Evolutionary conservation across 2,888 invertebrate species (phyloP), one percentile per base, ranked within the genome.

Genomic region (Spodoptera littoralis): DNA sequence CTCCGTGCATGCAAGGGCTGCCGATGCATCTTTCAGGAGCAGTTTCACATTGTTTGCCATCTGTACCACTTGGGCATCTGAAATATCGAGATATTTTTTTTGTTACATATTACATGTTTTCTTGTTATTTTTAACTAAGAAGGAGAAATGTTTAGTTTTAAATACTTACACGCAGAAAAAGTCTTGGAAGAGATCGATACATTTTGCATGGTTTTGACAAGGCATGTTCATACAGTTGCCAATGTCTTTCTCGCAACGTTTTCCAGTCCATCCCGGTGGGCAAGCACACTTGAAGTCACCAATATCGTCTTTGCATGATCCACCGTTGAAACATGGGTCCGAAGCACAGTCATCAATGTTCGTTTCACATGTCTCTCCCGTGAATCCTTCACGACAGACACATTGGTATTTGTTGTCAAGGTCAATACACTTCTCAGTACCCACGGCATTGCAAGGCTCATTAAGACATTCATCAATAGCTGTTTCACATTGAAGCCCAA

Each of bases 41-140:
- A 0, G 98, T 98, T 92, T 99, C 99, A 89, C 99, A 99, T 88
- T 98, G 97, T 90, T 99, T 99, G 11, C 99, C 99, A 84, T 99
- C 99, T 0, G 99, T 99, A 80, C 99, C 99, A 72, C 98, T 98
- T 50, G 98, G 98, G 84, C 98, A 98, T 9, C 97, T 97, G 80
- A 56, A 88, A 88, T 36, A 43, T 47, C 22, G 4, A 4, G 1
- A 6, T 82, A 83, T 65, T 44, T 36, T 5, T 36, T 55, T 57
- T 62, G 61, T 48, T 9, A 13, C 30, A 58, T 50, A 43, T 44
- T 52, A n/a, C 18, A 22, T 9, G 13, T 52, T 6, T 11, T 36
- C 4, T n/a, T 4, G 4, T 1, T 4, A 22, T 22, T 8, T 27
- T 27, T 27, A 27, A 27, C 27, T 3, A 27, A 5, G 27, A 27